A percentile compares a stretch with the other conserved stretches of the same genome.
Evolutionary conservation across 92 coral and sea anemone genomes (phyloP).

Genomic region (Parazoanthus swiftii): DNA sequence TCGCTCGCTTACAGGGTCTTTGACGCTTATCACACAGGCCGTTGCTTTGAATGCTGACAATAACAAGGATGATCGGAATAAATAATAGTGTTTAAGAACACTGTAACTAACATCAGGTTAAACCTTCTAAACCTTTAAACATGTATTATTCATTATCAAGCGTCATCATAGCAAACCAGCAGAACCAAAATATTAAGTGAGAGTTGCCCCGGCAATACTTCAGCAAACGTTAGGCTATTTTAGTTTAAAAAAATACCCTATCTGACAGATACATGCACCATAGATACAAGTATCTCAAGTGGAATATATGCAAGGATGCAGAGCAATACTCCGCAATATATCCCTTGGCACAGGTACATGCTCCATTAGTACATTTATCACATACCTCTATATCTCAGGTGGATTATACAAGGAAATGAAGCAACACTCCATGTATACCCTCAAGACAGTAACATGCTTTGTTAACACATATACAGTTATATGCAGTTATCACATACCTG

Average conservation of each 20-base stretch:
- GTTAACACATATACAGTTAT: constrained; percentile 43
- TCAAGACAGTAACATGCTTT: constrained; percentile 66
- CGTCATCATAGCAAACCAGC: not conserved
- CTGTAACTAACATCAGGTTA: too few species aligned
- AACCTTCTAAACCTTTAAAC: too few species aligned
- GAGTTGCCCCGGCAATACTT: too few species aligned
- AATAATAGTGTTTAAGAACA: too few species aligned
- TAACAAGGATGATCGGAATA: not conserved
- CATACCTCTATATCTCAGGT: constrained; percentile 54
- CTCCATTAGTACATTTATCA: constrained; percentile 55
- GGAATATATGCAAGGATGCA: constrained; percentile 44
- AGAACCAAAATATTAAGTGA: too few species aligned
- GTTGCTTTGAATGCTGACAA: constrained; percentile 46
- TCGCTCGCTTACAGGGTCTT: constrained; percentile 61
- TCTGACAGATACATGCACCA: constrained; percentile 60
- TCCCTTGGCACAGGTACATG: constrained; percentile 65
- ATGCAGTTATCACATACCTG: constrained; percentile 41
- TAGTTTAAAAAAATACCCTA: not conserved
- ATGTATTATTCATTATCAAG: too few species aligned
- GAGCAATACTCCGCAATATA: constrained; percentile 70
- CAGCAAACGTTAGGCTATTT: too few species aligned
- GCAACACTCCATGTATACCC: constrained; percentile 62
- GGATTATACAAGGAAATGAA: constrained; percentile 56
- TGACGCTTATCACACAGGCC: constrained; percentile 66
- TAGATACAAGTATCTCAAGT: constrained; percentile 61